These are phyloP conservation scores for Sardina pilchardus DNA, from an alignment of 2,113 vertebrate genomes.

Conservation along the genomic window DNA sequence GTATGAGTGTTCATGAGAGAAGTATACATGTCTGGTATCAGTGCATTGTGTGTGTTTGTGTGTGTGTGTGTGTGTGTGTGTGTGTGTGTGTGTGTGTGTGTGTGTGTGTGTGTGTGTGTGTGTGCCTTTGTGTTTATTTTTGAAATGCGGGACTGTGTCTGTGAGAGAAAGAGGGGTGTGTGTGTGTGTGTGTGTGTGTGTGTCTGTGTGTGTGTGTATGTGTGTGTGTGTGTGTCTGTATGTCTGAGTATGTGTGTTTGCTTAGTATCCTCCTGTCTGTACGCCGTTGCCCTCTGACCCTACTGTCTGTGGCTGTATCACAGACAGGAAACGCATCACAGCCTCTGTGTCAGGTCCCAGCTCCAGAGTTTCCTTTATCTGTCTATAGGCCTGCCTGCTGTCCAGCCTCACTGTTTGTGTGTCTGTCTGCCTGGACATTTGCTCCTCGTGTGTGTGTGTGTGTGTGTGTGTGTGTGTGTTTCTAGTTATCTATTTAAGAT, in stretches of 20 bases:
- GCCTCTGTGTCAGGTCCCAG: neutral
- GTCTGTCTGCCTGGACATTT: neutral
- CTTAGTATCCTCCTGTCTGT: neutral
- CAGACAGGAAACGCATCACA: neutral
- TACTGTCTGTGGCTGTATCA: neutral
- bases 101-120: constrained; percentile 1
- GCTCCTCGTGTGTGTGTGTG: neutral
- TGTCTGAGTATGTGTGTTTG: neutral
- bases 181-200: constrained; percentile 1
- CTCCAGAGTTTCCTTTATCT: neutral
- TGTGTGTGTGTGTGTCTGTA: constrained; percentile 10
- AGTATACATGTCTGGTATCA: too few relatives aligned
- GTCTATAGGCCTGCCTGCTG: neutral
- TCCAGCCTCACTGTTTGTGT: neutral
- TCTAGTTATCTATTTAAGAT: neutral
- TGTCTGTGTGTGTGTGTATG: neutral
- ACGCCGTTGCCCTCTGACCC: neutral
- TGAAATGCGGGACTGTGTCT: too few relatives aligned
- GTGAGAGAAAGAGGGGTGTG: neutral
- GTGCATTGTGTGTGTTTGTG: neutral
- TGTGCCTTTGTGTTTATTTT: neutral
- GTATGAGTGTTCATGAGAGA: too few relatives aligned
- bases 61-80: neutral
- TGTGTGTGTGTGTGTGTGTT: neutral
- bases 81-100: neutral